These are phyloP conservation scores for Parasteatoda tepidariorum DNA, from an alignment of 1,140 invertebrate genomes.

Conservation along the genomic window DNA sequence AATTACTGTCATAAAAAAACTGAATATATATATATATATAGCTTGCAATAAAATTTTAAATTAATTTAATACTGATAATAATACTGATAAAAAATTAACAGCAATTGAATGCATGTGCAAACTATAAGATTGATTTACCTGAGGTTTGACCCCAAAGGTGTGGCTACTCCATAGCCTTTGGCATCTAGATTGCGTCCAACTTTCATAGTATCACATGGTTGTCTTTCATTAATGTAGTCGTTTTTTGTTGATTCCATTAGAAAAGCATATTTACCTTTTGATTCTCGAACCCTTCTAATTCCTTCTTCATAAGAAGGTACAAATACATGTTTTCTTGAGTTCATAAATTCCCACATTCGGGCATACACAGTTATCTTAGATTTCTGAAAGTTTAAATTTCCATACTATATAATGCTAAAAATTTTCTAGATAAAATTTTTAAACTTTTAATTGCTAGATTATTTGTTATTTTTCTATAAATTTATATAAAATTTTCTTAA, in stretches of 20 bases:
- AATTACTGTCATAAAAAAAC: no score
- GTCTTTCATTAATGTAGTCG: slow-evolving; percentile 71
- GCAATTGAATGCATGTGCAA: no score
- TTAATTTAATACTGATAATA: no score
- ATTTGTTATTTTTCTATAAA: no score
- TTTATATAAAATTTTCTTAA: no score
- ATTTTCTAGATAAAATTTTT: neutral
- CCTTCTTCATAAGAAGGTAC: slow-evolving; percentile 68
- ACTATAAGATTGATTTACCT: no score
- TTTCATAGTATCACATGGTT: slow-evolving; percentile 75
- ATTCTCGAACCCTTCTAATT: slow-evolving; percentile 68
- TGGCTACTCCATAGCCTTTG: slow-evolving; percentile 71
- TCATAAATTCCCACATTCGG: slow-evolving; percentile 72
- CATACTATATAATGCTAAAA: neutral
- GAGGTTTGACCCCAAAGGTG: slow-evolving; percentile 67
- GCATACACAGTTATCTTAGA: slow-evolving; percentile 71
- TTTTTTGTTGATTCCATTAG: slow-evolving; percentile 71
- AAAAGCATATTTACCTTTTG: slow-evolving; percentile 74
- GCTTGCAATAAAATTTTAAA: no score
- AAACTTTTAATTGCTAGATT: no score
- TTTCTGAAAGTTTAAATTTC: slow-evolving; percentile 67
- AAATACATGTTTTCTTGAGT: slow-evolving; percentile 68
- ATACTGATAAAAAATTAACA: no score
- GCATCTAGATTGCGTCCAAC: slow-evolving; percentile 72
- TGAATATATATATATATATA: no score